Percentiles rank a stretch among this genome's conserved stretches.
Conservation (phyloP, 2,888 invertebrate species). For the Nephrotoma guestfalica region DNA sequence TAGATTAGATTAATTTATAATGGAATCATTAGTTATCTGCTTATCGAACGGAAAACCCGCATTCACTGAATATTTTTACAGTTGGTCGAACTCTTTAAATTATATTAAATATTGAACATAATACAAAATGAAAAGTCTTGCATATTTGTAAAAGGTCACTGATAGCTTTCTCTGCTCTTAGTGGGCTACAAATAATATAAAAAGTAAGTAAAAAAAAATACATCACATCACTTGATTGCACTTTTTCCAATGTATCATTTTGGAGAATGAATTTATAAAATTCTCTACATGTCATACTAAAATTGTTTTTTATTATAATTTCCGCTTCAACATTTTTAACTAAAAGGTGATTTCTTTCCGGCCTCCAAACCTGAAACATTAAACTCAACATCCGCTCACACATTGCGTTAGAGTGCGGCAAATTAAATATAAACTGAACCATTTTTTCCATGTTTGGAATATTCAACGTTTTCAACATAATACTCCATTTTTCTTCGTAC, state of each 20-base stretch:
- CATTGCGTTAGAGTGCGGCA: slow-evolving; percentile 3
- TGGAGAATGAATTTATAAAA: neutral
- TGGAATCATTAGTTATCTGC: neutral
- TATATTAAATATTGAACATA: too few relatives aligned
- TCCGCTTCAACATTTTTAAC: neutral
- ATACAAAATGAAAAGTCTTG: too few relatives aligned
- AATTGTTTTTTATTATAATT: slow-evolving; percentile 3
- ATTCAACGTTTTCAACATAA: neutral
- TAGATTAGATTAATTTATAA: neutral
- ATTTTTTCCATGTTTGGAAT: neutral
- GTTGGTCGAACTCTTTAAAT: too few relatives aligned
- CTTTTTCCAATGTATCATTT: neutral
- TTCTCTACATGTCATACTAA: neutral
- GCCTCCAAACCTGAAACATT: neutral
- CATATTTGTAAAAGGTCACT: too few relatives aligned
- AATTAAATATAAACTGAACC: neutral
- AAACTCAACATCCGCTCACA: neutral
- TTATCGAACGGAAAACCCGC: neutral
- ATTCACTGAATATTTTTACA: too few relatives aligned
- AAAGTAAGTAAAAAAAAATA: too few relatives aligned
- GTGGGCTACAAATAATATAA: too few relatives aligned
- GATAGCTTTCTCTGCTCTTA: too few relatives aligned
- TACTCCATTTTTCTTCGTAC: neutral
- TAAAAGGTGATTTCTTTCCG: neutral
- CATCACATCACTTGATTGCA: neutral